phyloP scores from a whole-genome alignment of 1,140 invertebrate genomes.

The Aleiodes sp. region DNA sequence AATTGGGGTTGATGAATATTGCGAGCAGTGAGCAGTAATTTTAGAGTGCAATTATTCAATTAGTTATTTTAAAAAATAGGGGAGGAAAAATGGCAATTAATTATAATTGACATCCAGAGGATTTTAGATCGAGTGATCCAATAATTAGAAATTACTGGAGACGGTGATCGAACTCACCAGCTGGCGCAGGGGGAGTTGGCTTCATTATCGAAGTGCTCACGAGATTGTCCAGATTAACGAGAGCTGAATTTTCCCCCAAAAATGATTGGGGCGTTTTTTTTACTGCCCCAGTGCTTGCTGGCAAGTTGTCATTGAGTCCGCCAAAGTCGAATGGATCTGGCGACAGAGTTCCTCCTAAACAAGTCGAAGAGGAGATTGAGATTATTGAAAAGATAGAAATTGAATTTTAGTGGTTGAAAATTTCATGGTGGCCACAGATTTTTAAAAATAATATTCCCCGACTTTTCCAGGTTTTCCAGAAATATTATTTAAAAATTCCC shows the following conservation, averaged over 20 bases:
- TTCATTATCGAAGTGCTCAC: slow-evolving; percentile 74
- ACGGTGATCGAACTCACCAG: slow-evolving; percentile 49
- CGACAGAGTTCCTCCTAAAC: slow-evolving; percentile 58
- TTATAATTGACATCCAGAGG: slow-evolving; percentile 23
- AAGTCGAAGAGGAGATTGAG: slow-evolving; percentile 19
- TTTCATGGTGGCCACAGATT: no score
- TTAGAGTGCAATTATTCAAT: slow-evolving; percentile 25
- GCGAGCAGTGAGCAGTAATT: slow-evolving; percentile 14
- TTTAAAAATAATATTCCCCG: no score
- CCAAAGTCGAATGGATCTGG: slow-evolving; percentile 79
- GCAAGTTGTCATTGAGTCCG: slow-evolving; percentile 68
- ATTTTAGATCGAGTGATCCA: not conserved
- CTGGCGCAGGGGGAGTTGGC: slow-evolving; percentile 52
- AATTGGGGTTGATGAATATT: slow-evolving; percentile 22
- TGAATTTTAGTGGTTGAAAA: not conserved
- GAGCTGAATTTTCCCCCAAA: slow-evolving; percentile 90
- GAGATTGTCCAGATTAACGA: slow-evolving; percentile 95
- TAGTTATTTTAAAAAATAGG: slow-evolving; percentile 23
- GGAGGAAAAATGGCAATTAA: slow-evolving; percentile 28
- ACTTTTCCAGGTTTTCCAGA: no score
- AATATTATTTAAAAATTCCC: no score
- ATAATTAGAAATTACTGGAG: no score
- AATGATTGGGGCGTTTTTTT: slow-evolving; percentile 93
- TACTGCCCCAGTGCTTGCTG: slow-evolving; percentile 65
- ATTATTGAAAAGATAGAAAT: slow-evolving; percentile 6